phyloP scores from a whole-genome alignment of 2,888 invertebrate species.

The Caenorhabditis japonica region DNA sequence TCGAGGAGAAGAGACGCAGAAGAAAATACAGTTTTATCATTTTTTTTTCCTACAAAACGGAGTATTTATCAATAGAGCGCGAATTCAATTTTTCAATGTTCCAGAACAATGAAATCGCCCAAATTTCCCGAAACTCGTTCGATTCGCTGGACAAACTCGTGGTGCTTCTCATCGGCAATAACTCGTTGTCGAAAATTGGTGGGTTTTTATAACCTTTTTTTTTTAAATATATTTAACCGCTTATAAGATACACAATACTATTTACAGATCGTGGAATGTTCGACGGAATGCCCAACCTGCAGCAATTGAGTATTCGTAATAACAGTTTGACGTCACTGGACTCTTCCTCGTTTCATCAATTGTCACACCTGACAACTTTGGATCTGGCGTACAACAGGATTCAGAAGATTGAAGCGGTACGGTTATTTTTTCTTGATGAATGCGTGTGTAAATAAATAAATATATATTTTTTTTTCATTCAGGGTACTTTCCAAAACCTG shows the following conservation, averaged over 20 bases:
- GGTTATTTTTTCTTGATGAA: too few relatives aligned
- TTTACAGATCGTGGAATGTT: conserved; percentile 71
- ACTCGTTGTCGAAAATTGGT: conserved; percentile 84
- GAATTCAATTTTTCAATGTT: too few relatives aligned
- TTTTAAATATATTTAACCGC: too few relatives aligned
- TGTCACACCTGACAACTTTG: conserved; percentile 67
- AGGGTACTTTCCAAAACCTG: conserved; percentile 65
- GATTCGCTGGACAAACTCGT: conserved; percentile 82
- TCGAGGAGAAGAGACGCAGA: too few relatives aligned
- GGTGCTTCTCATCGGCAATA: conserved; percentile 85
- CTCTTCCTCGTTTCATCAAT: conserved; percentile 61
- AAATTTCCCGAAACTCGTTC: conserved; percentile 75
- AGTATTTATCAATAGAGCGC: too few relatives aligned
- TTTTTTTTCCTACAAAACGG: too few relatives aligned
- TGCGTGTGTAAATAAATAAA: background rate
- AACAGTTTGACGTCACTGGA: conserved; percentile 66
- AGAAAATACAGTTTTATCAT: too few relatives aligned
- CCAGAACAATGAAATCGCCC: conserved; percentile 70
- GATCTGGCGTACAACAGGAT: conserved; percentile 83
- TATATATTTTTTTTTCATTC: background rate
- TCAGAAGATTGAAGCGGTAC: conserved; percentile 83
- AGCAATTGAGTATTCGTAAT: conserved; percentile 67
- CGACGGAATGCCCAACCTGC: conserved; percentile 84
- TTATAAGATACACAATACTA: background rate
- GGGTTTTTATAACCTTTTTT: too few relatives aligned